Evolutionary conservation across 2,113 vertebrate genomes (phyloP).

Genomic region (Campylorhamphus procurvoides): DNA sequence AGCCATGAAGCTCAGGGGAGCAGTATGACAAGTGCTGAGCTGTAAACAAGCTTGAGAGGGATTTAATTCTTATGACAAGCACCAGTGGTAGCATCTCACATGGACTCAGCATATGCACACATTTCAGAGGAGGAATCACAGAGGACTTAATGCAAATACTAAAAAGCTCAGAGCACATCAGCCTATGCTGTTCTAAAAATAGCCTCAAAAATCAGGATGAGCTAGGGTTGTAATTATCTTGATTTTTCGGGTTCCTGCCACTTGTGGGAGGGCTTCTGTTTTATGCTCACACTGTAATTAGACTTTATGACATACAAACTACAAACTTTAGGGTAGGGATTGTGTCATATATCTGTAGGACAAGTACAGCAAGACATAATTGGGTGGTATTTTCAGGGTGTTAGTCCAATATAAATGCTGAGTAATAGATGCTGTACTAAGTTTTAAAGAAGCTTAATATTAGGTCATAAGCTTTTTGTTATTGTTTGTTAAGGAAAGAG

Average conservation of each 20-base stretch:
- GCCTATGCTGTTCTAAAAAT: conserved; percentile 72
- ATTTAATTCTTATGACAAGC: conserved; percentile 85
- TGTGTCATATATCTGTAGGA: not conserved
- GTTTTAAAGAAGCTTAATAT: not conserved
- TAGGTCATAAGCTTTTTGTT: not conserved
- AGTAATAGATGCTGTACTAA: not conserved
- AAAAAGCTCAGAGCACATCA: conserved; percentile 60
- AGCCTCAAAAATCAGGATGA: conserved; percentile 65
- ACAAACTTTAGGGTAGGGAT: not conserved
- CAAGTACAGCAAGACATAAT: not conserved
- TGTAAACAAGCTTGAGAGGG: conserved; percentile 84
- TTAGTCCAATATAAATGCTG: not conserved
- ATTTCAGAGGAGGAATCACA: conserved; percentile 70
- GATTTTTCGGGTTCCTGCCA: conserved; percentile 69
- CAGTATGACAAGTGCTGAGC: conserved; percentile 81
- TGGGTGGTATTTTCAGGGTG: not conserved
- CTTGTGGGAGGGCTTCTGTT: conserved; percentile 43
- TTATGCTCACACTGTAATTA: conserved; percentile 40
- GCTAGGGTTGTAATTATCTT: conserved; percentile 70
- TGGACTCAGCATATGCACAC: conserved; percentile 77
- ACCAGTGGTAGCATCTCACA: conserved; percentile 78
- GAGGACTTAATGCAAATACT: conserved; percentile 76
- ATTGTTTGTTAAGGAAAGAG: conserved; percentile 4
- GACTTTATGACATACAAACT: not conserved
- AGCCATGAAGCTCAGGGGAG: conserved; percentile 81